Evolutionary conservation across 2,113 vertebrate genomes (phyloP).

Genomic region (Pantherophis guttatus): DNA sequence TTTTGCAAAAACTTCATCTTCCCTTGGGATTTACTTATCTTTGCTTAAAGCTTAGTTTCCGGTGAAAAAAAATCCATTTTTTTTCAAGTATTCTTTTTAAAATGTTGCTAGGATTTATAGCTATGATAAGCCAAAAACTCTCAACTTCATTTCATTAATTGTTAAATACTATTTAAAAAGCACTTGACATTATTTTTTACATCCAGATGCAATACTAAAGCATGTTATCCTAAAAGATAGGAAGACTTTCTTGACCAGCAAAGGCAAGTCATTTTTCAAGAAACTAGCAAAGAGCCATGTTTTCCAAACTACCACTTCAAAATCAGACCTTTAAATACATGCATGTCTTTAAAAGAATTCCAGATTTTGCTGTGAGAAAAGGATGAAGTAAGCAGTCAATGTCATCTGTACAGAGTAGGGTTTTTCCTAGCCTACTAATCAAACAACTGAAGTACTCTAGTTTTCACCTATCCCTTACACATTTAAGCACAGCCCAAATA

Average conservation of each 20-base stretch:
- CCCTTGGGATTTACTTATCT: not conserved
- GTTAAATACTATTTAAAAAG: not conserved
- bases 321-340: not conserved
- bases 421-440: not conserved
- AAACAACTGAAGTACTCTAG: not conserved
- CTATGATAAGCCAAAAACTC: not conserved
- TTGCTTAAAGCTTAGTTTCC: constrained; percentile 7
- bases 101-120: not conserved
- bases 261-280: not conserved
- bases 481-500: not conserved
- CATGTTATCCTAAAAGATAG: not conserved
- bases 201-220: not conserved
- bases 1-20: not conserved
- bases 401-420: not conserved
- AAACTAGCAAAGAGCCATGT: not conserved
- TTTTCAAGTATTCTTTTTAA: constrained; percentile 12
- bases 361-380: not conserved
- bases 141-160: not conserved
- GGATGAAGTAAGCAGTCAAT: not conserved
- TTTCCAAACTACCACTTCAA: not conserved
- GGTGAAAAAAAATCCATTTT: not conserved
- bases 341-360: not conserved
- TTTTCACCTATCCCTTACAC: not conserved
- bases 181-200: not conserved
- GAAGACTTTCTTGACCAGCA: not conserved